Evolutionary conservation across 2,797 vertebrate genomes (phyloP).

Genomic region (Sphenodon punctatus): DNA sequence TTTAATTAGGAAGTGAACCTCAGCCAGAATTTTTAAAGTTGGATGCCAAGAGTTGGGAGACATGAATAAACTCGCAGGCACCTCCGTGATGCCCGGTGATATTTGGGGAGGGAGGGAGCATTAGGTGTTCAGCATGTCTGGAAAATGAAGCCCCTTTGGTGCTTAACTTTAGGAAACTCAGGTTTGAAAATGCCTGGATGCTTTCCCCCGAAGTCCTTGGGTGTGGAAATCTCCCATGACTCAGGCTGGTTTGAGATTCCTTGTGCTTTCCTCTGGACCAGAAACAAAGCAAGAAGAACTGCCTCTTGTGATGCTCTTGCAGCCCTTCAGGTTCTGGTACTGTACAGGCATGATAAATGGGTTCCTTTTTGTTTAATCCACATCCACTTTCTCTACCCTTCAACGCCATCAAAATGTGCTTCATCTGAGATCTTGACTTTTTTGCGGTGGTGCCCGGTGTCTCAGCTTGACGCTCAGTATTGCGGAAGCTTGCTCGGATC

Average conservation of each 20-base stretch:
- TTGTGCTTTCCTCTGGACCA: background rate
- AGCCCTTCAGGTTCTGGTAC: background rate
- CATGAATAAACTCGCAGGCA: too few relatives aligned
- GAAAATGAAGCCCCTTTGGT: background rate
- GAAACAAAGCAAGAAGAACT: background rate
- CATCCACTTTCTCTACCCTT: conserved; percentile 43
- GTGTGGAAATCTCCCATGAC: background rate
- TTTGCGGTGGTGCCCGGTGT: conserved; percentile 59
- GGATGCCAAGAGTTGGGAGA: background rate
- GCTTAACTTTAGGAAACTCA: background rate
- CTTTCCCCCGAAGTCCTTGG: background rate
- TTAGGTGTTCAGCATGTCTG: background rate
- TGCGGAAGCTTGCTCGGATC: background rate
- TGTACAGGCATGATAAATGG: background rate
- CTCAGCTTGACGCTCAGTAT: background rate
- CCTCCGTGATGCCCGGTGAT: too few relatives aligned
- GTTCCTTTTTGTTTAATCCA: conserved; percentile 5
- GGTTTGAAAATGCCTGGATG: background rate
- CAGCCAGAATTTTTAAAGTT: background rate
- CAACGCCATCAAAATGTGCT: conserved; percentile 59
- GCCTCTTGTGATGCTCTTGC: background rate
- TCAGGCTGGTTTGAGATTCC: background rate
- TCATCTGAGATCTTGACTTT: conserved; percentile 43
- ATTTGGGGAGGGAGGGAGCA: too few relatives aligned
- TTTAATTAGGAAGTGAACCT: too few relatives aligned